These are phyloP conservation scores for Platycheirus albimanus DNA, from an alignment of 2,888 invertebrate genomes.

Conservation along the genomic window DNA sequence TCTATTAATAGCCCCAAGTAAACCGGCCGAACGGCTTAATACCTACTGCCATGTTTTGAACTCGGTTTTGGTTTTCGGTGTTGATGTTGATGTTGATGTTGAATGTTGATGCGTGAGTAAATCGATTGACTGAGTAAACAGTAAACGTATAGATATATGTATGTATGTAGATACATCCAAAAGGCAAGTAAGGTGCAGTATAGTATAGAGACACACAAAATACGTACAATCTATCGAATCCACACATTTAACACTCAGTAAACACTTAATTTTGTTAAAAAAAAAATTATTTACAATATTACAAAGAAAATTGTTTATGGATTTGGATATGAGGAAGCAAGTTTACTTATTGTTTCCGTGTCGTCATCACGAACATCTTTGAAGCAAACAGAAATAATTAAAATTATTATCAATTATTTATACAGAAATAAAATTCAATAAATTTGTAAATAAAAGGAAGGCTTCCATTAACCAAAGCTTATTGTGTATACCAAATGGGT, in stretches of 20 bases:
- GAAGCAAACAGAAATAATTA: background rate
- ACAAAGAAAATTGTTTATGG: conserved; percentile 10
- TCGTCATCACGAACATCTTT: background rate
- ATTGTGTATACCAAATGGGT: background rate
- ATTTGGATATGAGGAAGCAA: conserved; percentile 4
- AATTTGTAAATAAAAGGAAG: background rate
- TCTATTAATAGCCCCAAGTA: conserved; percentile 59
- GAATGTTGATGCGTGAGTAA: conserved; percentile 6
- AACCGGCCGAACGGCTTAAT: conserved; percentile 67
- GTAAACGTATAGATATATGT: no score
- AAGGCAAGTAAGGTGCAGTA: no score
- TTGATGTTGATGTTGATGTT: conserved; percentile 22
- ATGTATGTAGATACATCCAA: no score
- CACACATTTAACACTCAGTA: no score
- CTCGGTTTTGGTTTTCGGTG: conserved; percentile 30
- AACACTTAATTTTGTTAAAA: no score
- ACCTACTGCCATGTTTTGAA: conserved; percentile 53
- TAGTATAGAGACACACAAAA: no score
- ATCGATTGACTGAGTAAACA: conserved; percentile 10
- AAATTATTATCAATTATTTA: background rate
- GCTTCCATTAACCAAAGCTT: background rate
- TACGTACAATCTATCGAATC: no score
- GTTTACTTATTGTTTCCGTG: background rate
- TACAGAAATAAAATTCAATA: conserved; percentile 11
- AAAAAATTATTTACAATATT: background rate